Base-by-base conservation (phyloP, 2,888 invertebrate species). In the Nymphalis polychloros region DNA sequence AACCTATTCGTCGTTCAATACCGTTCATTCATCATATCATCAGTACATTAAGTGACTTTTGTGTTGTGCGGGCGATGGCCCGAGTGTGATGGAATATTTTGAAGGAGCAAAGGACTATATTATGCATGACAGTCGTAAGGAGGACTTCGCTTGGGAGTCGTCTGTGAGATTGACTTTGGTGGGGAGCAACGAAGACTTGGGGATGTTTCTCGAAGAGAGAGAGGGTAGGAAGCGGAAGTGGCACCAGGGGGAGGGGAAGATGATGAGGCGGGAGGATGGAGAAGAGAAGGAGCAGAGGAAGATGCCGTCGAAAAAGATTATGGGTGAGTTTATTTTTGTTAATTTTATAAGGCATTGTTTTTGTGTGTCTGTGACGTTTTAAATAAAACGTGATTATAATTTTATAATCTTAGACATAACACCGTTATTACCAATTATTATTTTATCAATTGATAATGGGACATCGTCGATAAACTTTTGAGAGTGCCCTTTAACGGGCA, bases 141-240 rank as follows among this genome's bases (percentile, higher is more conserved):
- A 88, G 47, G 88, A 89, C 65, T 84, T 85, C 70, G 80, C 84
- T 70, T 92, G 92, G 92, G 92, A 91, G 81, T 85, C 89, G 31
- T 82, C 83, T 63, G 88, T 89, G 77, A 83, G 87, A 73, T 72
- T 91, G 62, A 83, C 82, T 16, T 71, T 87, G 69, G 83, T 88
- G 19, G 84, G 85, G 69, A 80, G 85, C 52, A 88, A 88, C 60
- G 89, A 89, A 63, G 91, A 90, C 27, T 72, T 90, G 13, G 91
- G 86, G 63, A 90, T 92, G 91, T 90, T 88, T 74, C 68, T 91
- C 77, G 91, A 90, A 71, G 90, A 90, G 76, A 72, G 87, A 47
- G 90, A 90, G 76, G 87, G 87, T 1, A 78, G 89, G 82, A 91
- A 91, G 82, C 72, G 91, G 84, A 91, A 90, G 90, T 89, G 90